These are phyloP conservation scores for Clarias magur DNA, from an alignment of 2,113 vertebrate species.

Conservation along the genomic window DNA sequence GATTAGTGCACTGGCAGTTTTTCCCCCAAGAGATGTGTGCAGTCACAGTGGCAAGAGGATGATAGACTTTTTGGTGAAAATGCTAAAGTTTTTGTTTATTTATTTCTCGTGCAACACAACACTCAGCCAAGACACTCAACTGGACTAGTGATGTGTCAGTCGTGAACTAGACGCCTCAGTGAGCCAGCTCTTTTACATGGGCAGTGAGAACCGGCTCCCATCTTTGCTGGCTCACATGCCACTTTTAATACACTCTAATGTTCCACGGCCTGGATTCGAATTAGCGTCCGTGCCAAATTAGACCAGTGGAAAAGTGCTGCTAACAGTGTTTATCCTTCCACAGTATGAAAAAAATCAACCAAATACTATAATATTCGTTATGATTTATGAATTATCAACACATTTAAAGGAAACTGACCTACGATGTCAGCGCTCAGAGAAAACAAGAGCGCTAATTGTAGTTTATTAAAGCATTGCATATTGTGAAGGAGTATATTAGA, in stretches of 20 bases:
- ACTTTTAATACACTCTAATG: not conserved
- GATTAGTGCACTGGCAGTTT: too few relatives aligned
- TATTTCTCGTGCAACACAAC: too few relatives aligned
- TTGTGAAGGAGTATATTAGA: not conserved
- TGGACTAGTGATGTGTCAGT: too few relatives aligned
- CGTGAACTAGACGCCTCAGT: too few relatives aligned
- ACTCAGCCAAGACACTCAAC: too few relatives aligned
- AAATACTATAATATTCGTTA: not conserved
- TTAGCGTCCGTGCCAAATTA: not conserved
- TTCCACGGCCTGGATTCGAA: not conserved
- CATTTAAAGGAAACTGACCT: not conserved
- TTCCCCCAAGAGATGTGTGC: too few relatives aligned
- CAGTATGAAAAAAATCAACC: not conserved
- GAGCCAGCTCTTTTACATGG: too few relatives aligned
- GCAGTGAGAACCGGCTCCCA: too few relatives aligned
- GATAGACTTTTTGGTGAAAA: too few relatives aligned
- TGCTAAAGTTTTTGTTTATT: too few relatives aligned
- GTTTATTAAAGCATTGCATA: not conserved
- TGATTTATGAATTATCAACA: not conserved
- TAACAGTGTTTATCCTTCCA: not conserved
- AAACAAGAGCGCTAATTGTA: not conserved
- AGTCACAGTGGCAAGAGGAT: too few relatives aligned
- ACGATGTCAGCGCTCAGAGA: not conserved
- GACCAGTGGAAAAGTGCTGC: not conserved
- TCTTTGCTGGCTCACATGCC: not conserved